These are phyloP conservation scores for Ailuropoda melanoleuca DNA, from an alignment of 2,113 vertebrate genomes.

Conservation along the genomic window DNA sequence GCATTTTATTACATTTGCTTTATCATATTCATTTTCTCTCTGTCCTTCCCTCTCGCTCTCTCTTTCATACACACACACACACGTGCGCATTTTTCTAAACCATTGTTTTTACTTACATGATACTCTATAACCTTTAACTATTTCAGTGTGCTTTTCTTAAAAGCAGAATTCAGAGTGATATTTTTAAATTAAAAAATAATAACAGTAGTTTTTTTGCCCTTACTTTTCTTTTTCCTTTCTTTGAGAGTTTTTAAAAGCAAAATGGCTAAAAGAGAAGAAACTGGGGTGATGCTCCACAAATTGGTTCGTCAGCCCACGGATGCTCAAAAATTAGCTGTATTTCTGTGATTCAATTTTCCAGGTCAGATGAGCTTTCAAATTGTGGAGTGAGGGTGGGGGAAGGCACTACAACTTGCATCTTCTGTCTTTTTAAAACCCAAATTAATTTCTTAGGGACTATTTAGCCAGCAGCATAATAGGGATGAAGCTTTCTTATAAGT, in stretches of 20 bases:
- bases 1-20: not conserved
- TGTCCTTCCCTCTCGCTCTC: not conserved
- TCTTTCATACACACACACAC: not conserved
- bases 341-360: slow-evolving; percentile 58
- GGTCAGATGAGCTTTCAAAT: slow-evolving; percentile 53
- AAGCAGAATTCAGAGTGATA: slow-evolving; percentile 1
- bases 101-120: not conserved
- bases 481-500: slow-evolving; percentile 35
- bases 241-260: slow-evolving; percentile 11
- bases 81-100: not conserved
- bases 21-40: not conserved
- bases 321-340: not conserved
- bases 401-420: slow-evolving; percentile 19
- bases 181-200: slow-evolving; percentile 8
- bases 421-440: slow-evolving; percentile 54
- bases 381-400: not conserved
- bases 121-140: not conserved
- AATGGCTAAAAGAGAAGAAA: slow-evolving; percentile 30
- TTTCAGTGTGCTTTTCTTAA: slow-evolving; percentile 3
- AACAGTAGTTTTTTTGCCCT: not conserved
- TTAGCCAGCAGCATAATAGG: slow-evolving; percentile 45
- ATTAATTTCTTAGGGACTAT: slow-evolving; percentile 70
- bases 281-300: slow-evolving; percentile 14
- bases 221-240: slow-evolving; percentile 17
- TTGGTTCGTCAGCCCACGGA: not conserved